Base-by-base conservation (phyloP, 2,113 vertebrate genomes). In the Fukomys damarensis region DNA sequence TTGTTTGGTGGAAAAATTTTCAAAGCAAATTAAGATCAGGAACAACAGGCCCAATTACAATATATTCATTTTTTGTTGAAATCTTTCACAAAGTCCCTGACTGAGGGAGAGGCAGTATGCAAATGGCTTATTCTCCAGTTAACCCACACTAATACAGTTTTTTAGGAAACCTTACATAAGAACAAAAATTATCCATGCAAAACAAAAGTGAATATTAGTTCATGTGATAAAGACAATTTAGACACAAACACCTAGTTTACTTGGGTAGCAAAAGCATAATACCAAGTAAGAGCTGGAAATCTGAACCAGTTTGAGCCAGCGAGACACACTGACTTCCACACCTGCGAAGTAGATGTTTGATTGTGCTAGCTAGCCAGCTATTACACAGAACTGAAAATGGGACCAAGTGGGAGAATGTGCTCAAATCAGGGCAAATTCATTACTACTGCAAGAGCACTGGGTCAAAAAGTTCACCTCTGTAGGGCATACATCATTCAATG, bases 391-490 rank as follows among this genome's bases (percentile, higher is more conserved):
- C 54, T 46, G 77, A 87, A 93, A 93, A 80, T 41, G 82, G 76
- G 83, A 87, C 58, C 80, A 26, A 94, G 28, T 59, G 30, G 79
- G 63, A 91, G 76, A 41, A 84, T 49, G 38, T 9, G 52, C 54
- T 93, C 81, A 2, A 92, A 94, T 93, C 89, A 86, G 91, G 52
- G 77, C 77, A 93, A 96, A 94, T 89, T 81, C 80, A 94, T 95
- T 86, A 94, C 54, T 77, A 28, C 80, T 30, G 16, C 20, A 87
- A 87, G 70, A 96, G 41, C 28, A 3, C 28, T 3, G 22, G 77
- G 93, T 96, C 93, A 96, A 80, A 84, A 87, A 90, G 89, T 38
- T 81, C 96, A 87, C 38, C 68, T 96, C 72, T 76, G 38, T 3
- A 83, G 72, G 56, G 61, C 86, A 81, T 2, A 80, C 35, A 65